Percentiles rank a stretch among this genome's conserved stretches.
These are phyloP conservation scores for Apis mellifera DNA, from an alignment of 1,140 invertebrate species.

Conservation along the genomic window DNA sequence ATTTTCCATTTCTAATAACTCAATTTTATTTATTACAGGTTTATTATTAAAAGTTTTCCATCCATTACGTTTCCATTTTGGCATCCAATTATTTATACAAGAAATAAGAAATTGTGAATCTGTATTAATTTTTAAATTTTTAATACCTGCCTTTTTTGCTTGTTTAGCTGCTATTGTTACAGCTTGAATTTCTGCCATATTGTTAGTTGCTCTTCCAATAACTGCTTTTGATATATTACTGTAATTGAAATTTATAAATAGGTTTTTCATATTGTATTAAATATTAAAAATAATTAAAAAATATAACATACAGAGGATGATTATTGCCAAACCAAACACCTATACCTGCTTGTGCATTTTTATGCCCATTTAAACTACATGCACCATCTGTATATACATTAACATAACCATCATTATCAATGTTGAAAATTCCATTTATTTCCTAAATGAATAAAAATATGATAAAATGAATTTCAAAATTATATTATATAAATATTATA, in stretches of 20 bases:
- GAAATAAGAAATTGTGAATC: slow-evolving; percentile 97
- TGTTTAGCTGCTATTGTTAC: slow-evolving; percentile 90
- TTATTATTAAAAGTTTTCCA: slow-evolving; percentile 89
- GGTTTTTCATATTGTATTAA: background rate
- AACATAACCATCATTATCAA: slow-evolving; percentile 84
- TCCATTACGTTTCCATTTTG: slow-evolving; percentile 91
- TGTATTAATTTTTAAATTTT: slow-evolving; percentile 91
- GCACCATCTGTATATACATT: too few relatives aligned
- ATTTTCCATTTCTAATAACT: slow-evolving; percentile 90
- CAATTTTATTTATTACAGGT: slow-evolving; percentile 92
- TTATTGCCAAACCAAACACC: slow-evolving; percentile 96
- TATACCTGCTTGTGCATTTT: slow-evolving; percentile 91
- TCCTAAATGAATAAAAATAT: background rate
- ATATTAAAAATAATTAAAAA: background rate
- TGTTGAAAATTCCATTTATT: slow-evolving; percentile 72
- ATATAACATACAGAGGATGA: slow-evolving; percentile 86
- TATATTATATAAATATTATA: too few relatives aligned
- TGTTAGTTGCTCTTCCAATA: slow-evolving; percentile 93
- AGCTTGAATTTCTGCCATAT: slow-evolving; percentile 98
- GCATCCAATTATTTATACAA: slow-evolving; percentile 93
- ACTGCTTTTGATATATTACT: slow-evolving; percentile 94
- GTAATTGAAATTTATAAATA: slow-evolving; percentile 59
- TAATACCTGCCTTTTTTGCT: slow-evolving; percentile 86
- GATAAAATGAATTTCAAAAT: background rate
- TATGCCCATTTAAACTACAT: slow-evolving; percentile 89